Percentiles rank a stretch among this genome's conserved stretches.
phyloP scores from a whole-genome alignment of 2,113 vertebrate species.

The Albula goreensis region DNA sequence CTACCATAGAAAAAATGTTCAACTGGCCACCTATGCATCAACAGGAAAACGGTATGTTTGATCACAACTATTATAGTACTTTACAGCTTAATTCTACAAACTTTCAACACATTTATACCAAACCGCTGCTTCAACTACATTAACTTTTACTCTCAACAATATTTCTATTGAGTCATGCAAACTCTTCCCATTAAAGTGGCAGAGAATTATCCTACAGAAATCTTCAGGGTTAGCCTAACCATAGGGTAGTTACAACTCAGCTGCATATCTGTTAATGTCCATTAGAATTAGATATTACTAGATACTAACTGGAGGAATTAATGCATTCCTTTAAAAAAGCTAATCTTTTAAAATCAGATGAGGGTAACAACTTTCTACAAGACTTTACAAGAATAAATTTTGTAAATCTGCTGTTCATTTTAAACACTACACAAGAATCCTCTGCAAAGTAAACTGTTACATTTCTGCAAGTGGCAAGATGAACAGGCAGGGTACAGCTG shows the following conservation, averaged over 20 bases:
- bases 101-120: too few relatives aligned
- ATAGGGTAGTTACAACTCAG: not conserved
- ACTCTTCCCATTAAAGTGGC: not conserved
- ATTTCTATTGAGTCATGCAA: not conserved
- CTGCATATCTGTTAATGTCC: not conserved
- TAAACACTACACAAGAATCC: not conserved
- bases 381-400: not conserved
- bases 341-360: not conserved
- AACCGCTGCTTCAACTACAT: not conserved
- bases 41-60: too few relatives aligned
- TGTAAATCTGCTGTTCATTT: not conserved
- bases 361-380: not conserved
- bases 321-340: too few relatives aligned
- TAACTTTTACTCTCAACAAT: not conserved
- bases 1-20: not conserved
- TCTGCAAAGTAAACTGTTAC: not conserved
- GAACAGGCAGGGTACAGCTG: not conserved
- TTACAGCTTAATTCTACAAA: too few relatives aligned
- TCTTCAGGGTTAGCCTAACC: not conserved
- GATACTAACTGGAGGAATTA: too few relatives aligned
- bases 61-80: too few relatives aligned
- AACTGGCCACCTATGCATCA: too few relatives aligned
- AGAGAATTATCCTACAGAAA: not conserved
- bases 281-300: not conserved
- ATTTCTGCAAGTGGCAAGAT: not conserved